phyloP scores from a whole-genome alignment of 1,140 invertebrate species.

The Pinna nobilis region DNA sequence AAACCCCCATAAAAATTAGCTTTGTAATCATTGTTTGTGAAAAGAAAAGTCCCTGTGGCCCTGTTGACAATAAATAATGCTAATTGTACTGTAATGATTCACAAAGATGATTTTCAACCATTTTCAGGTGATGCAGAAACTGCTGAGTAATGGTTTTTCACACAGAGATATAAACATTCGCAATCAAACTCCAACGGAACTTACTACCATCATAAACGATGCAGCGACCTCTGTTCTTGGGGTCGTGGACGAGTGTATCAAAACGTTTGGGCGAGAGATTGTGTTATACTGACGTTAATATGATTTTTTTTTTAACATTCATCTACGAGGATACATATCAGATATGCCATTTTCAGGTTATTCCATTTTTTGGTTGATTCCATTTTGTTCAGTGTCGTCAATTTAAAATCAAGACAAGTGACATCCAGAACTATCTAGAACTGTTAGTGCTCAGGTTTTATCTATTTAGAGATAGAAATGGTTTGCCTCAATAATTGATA shows the following conservation, averaged over 20 bases:
- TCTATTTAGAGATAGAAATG: too few species aligned
- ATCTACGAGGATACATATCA: too few species aligned
- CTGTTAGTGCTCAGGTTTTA: too few species aligned
- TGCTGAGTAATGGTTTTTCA: constrained; percentile 33
- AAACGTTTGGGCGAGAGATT: constrained; percentile 49
- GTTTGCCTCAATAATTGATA: too few species aligned
- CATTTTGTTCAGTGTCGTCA: too few species aligned
- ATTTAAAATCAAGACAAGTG: too few species aligned
- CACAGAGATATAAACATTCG: constrained; percentile 32
- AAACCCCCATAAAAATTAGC: background rate
- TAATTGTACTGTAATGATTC: background rate
- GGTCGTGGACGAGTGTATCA: constrained; percentile 52
- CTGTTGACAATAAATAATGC: background rate
- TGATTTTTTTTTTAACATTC: too few species aligned
- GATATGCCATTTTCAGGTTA: too few species aligned
- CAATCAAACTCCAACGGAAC: constrained; percentile 29
- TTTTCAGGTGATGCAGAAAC: constrained; percentile 42
- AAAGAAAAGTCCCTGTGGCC: background rate
- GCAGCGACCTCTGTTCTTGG: constrained; percentile 44
- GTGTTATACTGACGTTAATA: constrained; percentile 46
- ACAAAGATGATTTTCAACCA: too few species aligned
- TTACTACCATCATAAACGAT: constrained; percentile 40
- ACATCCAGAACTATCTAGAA: too few species aligned
- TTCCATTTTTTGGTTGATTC: too few species aligned
- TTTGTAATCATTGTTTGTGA: background rate